Evolutionary conservation across 2,888 invertebrate genomes (phyloP), one percentile per base, ranked within the genome.

Genomic region (Anoplius nigerrimus): DNA sequence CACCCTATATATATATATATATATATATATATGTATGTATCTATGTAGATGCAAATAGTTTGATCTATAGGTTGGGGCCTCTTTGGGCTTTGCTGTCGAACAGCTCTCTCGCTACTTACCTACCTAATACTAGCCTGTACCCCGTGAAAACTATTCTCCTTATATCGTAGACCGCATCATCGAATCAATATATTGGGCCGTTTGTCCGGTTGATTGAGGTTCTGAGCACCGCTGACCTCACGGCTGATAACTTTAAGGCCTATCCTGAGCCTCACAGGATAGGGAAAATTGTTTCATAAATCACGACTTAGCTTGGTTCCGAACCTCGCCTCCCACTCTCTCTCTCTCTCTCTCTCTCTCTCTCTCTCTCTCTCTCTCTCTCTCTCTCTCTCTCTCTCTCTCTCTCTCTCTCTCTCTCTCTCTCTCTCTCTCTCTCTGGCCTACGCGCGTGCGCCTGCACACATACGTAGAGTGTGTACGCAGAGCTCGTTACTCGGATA

Each of bases 281-380:
- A 67, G 56, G 63, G 62, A 62, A 78, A 73, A 79, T 75, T 68
- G 72, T 78, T 76, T 75, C 76, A 79, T 78, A 78, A 78, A 78
- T 78, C 77, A 78, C 67, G 65, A 45, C 75, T 69, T 63, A 65
- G 60, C 62, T 63, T 56, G 61, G 34, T 62, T 48, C 65, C 68
- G 54, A 55, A 60, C 69, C 66, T 57, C 61, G 55, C 61, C 48
- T 62, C 52, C 2, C 48, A 8, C 13, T 42, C 42, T 42, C 42
- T 42, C 42, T 42, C 42, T 42, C 42, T 42, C 13, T 42, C 42
- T 42, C 42, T 42, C 42, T 13, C 42, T 42, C 13, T 6, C 42
- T 42, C 42, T 42, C 42, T 13, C 8, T 42, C 13, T 13, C 8
- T 6, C 42, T 13, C 8, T 13, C 6, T 13, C 13, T 13, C 42